These are phyloP conservation scores for Mus spicilegus DNA, from an alignment of 2,113 vertebrate species.

Conservation along the genomic window DNA sequence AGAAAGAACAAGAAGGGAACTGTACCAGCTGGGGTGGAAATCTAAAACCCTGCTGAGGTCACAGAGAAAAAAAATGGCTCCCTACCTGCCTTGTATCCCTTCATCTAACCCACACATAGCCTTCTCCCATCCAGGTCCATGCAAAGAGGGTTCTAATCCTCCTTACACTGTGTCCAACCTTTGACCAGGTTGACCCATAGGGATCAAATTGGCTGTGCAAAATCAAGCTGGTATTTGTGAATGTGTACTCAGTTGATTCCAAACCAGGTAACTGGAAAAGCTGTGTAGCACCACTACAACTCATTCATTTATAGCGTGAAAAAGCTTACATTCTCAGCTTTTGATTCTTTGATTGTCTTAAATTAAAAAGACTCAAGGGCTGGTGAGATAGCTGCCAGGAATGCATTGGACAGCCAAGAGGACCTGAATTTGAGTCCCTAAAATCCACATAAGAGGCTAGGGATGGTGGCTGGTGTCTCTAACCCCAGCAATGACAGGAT, in stretches of 20 bases:
- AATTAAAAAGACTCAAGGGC: background rate
- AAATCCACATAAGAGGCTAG: background rate
- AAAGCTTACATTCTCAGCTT: background rate
- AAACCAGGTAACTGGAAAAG: constrained; percentile 23
- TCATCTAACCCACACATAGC: background rate
- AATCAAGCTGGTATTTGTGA: background rate
- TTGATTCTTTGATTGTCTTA: constrained; percentile 25
- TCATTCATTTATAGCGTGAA: background rate
- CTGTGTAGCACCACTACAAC: background rate
- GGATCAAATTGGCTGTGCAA: background rate
- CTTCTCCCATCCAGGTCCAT: background rate
- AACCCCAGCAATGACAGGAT: background rate
- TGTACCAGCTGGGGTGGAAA: background rate
- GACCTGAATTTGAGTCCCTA: background rate
- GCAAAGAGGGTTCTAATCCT: background rate
- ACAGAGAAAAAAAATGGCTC: background rate
- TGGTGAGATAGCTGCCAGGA: background rate
- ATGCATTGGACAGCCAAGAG: background rate
- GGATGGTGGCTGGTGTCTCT: background rate
- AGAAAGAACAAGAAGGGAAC: background rate
- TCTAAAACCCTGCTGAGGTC: background rate
- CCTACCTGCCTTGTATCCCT: background rate
- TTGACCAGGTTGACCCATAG: background rate
- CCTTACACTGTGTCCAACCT: background rate
- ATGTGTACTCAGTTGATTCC: background rate